These are phyloP conservation scores for Eulemur albifrons DNA, from an alignment of 2,797 vertebrate genomes.

Conservation along the genomic window DNA sequence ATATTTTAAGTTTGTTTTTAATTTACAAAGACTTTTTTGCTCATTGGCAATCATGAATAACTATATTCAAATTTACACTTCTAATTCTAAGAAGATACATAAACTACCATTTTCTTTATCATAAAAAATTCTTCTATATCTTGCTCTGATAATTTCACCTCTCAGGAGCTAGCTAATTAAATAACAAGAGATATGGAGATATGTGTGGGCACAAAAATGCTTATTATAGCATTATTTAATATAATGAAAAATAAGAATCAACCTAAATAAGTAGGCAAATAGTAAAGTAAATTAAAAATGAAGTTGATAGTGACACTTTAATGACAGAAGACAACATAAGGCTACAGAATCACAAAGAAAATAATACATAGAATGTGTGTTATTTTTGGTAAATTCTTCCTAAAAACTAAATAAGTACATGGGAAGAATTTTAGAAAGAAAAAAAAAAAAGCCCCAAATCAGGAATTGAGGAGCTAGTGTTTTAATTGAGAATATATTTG, in stretches of 20 bases:
- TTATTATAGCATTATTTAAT: constrained; percentile 4
- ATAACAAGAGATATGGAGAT: background rate
- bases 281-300: background rate
- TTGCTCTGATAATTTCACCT: constrained; percentile 10
- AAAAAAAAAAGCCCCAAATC: accelerated
- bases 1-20: constrained; percentile 14
- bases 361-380: background rate
- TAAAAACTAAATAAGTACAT: background rate
- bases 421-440: background rate
- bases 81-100: constrained; percentile 5
- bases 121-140: background rate
- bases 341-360: background rate
- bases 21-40: background rate
- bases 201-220: background rate
- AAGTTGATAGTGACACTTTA: background rate
- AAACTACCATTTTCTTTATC: background rate
- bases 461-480: background rate
- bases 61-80: constrained; percentile 8
- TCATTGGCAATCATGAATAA: background rate
- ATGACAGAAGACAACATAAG: background rate
- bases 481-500: background rate
- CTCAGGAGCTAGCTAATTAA: background rate
- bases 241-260: constrained; percentile 16
- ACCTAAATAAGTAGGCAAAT: background rate
- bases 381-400: background rate